phyloP scores from a whole-genome alignment of 2,888 invertebrate species.

The Athalia circularis region DNA sequence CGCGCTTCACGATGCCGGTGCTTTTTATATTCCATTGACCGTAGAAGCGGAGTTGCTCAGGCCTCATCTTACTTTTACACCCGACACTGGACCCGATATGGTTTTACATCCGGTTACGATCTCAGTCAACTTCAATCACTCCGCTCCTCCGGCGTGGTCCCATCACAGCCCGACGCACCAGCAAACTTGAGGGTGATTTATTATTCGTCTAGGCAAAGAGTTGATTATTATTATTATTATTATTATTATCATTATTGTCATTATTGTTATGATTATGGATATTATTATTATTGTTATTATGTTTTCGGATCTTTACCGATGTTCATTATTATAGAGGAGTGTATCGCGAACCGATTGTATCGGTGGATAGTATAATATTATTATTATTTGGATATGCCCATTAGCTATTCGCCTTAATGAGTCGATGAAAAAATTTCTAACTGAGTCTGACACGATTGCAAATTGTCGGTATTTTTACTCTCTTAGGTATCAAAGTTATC shows the following conservation, averaged over 20 bases:
- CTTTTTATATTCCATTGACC: conserved; percentile 91
- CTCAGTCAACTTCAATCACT: conserved; percentile 84
- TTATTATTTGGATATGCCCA: too few relatives aligned
- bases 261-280: background rate
- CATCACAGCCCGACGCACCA: conserved; percentile 66
- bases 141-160: conserved; percentile 64
- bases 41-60: conserved; percentile 84
- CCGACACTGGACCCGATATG: conserved; percentile 76
- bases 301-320: background rate
- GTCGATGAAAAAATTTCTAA: too few relatives aligned
- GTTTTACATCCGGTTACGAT: conserved; percentile 92
- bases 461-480: background rate
- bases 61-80: conserved; percentile 77
- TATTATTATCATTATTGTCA: conserved; percentile 2
- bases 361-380: too few relatives aligned
- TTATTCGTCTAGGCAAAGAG: background rate
- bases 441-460: too few relatives aligned
- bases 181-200: conserved; percentile 55
- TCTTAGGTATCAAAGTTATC: background rate
- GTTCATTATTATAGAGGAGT: too few relatives aligned
- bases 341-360: too few relatives aligned
- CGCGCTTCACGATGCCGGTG: conserved; percentile 91
- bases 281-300: background rate
- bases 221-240: background rate
- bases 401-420: too few relatives aligned